Conservation (phyloP, 2,797 vertebrate genomes). For the Stomatorhinus walkeri region DNA sequence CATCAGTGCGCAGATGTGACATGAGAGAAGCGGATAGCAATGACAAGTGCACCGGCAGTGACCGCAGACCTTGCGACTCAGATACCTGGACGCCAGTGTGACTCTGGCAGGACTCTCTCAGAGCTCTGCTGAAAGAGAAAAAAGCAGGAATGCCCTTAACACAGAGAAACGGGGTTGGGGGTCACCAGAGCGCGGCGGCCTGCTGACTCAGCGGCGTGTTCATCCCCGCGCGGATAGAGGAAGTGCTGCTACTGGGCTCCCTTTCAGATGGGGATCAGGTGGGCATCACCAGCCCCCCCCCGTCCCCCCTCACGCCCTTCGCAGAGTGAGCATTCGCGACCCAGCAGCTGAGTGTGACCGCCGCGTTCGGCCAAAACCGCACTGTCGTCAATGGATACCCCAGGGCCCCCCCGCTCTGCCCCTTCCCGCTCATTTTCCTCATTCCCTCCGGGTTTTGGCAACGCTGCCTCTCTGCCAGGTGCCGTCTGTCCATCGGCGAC, state of each 20-base stretch:
- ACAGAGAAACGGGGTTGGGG: slow-evolving; percentile 43
- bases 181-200: slow-evolving; percentile 38
- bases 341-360: not conserved
- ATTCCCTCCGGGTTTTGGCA: not conserved
- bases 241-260: slow-evolving; percentile 58
- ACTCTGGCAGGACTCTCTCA: not conserved
- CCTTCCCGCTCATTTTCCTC: not conserved
- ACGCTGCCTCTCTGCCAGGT: not conserved
- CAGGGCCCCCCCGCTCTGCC: no score
- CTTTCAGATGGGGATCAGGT: slow-evolving; percentile 64
- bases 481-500: not conserved
- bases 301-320: not conserved
- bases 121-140: not conserved
- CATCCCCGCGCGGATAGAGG: slow-evolving; percentile 57
- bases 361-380: not conserved
- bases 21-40: not conserved
- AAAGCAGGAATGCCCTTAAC: slow-evolving; percentile 40
- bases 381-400: not conserved
- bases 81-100: no score
- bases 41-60: not conserved
- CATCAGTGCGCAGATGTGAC: not conserved
- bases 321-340: not conserved
- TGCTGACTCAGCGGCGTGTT: slow-evolving; percentile 59
- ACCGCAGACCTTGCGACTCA: not conserved
- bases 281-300: slow-evolving; percentile 30